Percentiles rank a stretch among this genome's conserved stretches.
Evolutionary conservation across 37 sponge, comb jelly and placozoan species (phyloP).

Genomic region (Haliclona indistincta): DNA sequence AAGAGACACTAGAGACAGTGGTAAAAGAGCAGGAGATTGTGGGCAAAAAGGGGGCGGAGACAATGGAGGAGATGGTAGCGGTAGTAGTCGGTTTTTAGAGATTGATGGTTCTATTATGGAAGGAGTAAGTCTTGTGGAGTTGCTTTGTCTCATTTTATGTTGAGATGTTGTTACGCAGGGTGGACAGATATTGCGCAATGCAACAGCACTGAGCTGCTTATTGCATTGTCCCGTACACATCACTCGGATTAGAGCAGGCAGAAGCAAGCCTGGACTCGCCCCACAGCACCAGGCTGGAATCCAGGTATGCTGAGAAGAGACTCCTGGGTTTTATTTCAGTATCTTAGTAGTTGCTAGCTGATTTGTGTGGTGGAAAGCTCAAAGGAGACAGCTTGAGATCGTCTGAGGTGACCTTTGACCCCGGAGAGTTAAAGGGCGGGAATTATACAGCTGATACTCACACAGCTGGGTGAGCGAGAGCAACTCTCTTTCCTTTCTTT

Average conservation of each 20-base stretch:
- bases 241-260: slow-evolving; percentile 73
- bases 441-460: slow-evolving; percentile 67
- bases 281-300: slow-evolving; percentile 91
- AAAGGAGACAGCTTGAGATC: slow-evolving; percentile 57
- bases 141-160: too few species aligned
- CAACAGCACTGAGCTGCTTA: slow-evolving; percentile 77
- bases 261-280: slow-evolving; percentile 89
- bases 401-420: slow-evolving; percentile 61
- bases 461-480: slow-evolving; percentile 80
- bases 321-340: not conserved
- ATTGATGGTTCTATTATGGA: slow-evolving; percentile 89
- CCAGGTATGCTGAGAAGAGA: slow-evolving; percentile 18
- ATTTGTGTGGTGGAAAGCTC: slow-evolving; percentile 67
- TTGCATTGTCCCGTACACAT: slow-evolving; percentile 67
- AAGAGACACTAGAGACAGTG: too few species aligned
- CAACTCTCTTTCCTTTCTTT: too few species aligned
- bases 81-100: too few species aligned
- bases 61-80: too few species aligned
- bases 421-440: slow-evolving; percentile 49
- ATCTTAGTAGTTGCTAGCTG: slow-evolving; percentile 42
- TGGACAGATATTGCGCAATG: slow-evolving; percentile 92
- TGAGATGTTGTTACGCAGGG: slow-evolving; percentile 55
- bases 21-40: too few species aligned
- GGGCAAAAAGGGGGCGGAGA: too few species aligned
- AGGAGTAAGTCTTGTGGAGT: slow-evolving; percentile 84